phyloP scores from a whole-genome alignment of 2,113 vertebrate species.

The Chloropsis hardwickii region DNA sequence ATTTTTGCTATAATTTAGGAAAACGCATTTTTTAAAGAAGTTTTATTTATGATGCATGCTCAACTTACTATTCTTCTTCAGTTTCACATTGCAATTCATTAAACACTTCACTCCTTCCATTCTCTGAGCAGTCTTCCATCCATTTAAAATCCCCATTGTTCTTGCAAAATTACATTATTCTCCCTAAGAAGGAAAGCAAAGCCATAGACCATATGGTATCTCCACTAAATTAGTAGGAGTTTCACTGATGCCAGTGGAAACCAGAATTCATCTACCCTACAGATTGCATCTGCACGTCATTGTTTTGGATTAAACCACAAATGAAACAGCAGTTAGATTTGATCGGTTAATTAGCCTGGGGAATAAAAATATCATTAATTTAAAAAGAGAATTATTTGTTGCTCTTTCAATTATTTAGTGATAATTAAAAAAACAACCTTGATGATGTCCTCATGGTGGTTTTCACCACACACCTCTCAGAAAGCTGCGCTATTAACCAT shows the following conservation, averaged over 20 bases:
- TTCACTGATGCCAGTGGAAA: conserved; percentile 18
- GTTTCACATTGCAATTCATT: conserved; percentile 34
- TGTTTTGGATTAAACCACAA: not conserved
- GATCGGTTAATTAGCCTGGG: not conserved
- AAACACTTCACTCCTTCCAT: conserved; percentile 43
- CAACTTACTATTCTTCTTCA: conserved; percentile 41
- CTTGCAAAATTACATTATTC: not conserved
- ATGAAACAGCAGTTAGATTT: not conserved
- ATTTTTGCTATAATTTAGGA: conserved; percentile 25
- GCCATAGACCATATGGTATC: not conserved
- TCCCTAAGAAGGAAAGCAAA: not conserved
- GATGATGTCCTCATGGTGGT: not conserved
- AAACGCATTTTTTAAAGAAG: conserved; percentile 10
- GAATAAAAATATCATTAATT: not conserved
- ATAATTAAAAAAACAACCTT: not conserved
- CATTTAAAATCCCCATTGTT: not conserved
- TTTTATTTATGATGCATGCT: not conserved
- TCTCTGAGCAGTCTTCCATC: conserved; percentile 25
- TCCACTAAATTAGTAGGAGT: not conserved
- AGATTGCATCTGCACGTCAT: not conserved
- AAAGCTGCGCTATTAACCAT: not conserved
- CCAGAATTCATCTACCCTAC: not conserved
- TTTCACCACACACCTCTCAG: not conserved
- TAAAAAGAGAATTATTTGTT: not conserved
- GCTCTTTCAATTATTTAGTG: not conserved